Evolutionary conservation across 1,140 invertebrate genomes (phyloP), one percentile per base, ranked within the genome.

Genomic region (Meloidogyne exigua): DNA sequence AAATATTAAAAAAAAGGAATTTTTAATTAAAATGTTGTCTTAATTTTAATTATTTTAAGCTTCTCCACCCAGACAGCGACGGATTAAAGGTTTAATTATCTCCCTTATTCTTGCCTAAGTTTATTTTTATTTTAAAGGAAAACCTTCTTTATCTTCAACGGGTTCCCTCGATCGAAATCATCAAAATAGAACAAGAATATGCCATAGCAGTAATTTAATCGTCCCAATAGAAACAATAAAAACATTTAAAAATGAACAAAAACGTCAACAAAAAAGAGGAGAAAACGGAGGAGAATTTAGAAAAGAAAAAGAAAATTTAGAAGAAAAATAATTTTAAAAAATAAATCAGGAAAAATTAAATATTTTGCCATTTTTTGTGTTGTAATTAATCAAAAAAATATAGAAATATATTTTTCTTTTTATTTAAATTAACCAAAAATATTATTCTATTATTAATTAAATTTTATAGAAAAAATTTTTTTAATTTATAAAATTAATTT

Each of bases 161-260:
- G 26, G 68, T 36, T 69, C 68, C 26, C 68, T 23, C 26, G 49
- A 32, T 39, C 28, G 68, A 25, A 25, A 69, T 23, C 68, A 32
- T 13, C 26, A 25, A 23, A 25, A 15, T 25, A 57, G 10, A 70
- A 57, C 68, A 70, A 44, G 69, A n/a, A 71, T 71, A 28, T 71
- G 69, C 36, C 69, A 71, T 42, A 62, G 69, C 36, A 71, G 9
- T 62, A 71, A 71, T 71, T 71, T 71, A 62, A 62, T 71, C 15
- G 69, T 28, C 25, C 69, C 69, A n/a, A 44, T 71, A 18, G 68
- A 23, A 25, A 71, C 39, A 21, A 26, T 28, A 21, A 71, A 71
- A 71, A 69, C 68, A 18, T 25, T 23, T 23, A 49, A 25, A 18
- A 18, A 26, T 15, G 11, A 49, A 18, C 18, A 49, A 18, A 13